phyloP scores from a whole-genome alignment of 2,888 invertebrate species.

The Dasypolia templi region DNA sequence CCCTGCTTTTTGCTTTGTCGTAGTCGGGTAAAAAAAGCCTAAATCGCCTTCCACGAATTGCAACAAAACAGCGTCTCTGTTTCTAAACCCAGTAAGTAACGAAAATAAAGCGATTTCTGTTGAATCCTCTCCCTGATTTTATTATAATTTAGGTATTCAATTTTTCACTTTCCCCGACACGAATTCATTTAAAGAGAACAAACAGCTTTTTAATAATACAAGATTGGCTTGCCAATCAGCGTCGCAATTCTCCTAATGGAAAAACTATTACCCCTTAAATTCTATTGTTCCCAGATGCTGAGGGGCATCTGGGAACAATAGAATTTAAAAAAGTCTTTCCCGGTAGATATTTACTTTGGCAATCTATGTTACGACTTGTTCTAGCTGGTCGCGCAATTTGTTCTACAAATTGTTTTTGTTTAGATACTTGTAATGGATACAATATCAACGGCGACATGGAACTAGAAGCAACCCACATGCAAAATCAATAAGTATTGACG shows the following conservation, averaged over 20 bases:
- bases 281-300: too few relatives aligned
- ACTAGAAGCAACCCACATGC: slow-evolving; percentile 6
- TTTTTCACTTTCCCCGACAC: slow-evolving; percentile 42
- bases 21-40: too few relatives aligned
- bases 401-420: slow-evolving; percentile 72
- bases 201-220: slow-evolving; percentile 52
- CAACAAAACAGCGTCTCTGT: slow-evolving; percentile 10
- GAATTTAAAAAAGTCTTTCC: slow-evolving; percentile 67
- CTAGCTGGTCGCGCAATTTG: slow-evolving; percentile 74
- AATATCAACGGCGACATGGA: slow-evolving; percentile 21
- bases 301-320: slow-evolving; percentile 71
- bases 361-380: slow-evolving; percentile 76
- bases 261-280: slow-evolving; percentile 79
- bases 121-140: slow-evolving; percentile 19
- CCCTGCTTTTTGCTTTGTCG: too few relatives aligned
- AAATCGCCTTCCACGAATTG: not conserved
- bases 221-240: slow-evolving; percentile 69
- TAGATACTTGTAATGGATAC: slow-evolving; percentile 37
- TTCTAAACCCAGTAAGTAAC: not conserved
- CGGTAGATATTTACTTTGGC: slow-evolving; percentile 66
- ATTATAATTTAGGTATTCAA: slow-evolving; percentile 52
- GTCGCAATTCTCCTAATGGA: slow-evolving; percentile 75
- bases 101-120: slow-evolving; percentile 18
- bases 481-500: slow-evolving; percentile 40
- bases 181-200: slow-evolving; percentile 45